phyloP scores from a whole-genome alignment of 2,888 invertebrate species.

The Tachina grossa region DNA sequence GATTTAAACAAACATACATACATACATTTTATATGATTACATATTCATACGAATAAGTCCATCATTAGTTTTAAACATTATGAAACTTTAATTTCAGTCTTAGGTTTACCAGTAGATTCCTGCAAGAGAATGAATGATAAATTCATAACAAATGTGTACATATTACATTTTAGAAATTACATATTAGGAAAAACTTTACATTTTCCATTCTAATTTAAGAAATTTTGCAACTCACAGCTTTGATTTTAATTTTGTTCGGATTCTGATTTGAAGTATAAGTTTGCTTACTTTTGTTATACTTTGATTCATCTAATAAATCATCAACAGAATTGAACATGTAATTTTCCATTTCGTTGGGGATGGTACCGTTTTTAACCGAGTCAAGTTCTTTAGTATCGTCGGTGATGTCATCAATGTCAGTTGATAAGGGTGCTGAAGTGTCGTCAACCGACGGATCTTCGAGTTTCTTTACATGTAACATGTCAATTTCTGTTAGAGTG shows the following conservation, averaged over 20 bases:
- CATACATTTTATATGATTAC: neutral
- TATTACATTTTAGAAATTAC: neutral
- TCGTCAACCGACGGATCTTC: conserved; percentile 72
- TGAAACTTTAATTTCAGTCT: conserved; percentile 69
- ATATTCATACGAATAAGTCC: conserved; percentile 15
- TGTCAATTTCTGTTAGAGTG: conserved; percentile 80
- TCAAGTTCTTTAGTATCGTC: conserved; percentile 18
- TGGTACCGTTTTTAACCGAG: neutral
- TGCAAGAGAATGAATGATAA: conserved; percentile 34
- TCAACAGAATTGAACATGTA: conserved; percentile 33
- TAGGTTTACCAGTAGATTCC: conserved; percentile 65
- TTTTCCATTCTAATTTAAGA: neutral
- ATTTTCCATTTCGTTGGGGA: conserved; percentile 23
- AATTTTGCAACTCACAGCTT: conserved; percentile 58
- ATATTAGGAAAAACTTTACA: neutral
- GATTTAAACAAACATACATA: conserved; percentile 11
- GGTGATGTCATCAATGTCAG: conserved; percentile 41
- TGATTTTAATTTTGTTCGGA: conserved; percentile 45
- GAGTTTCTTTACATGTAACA: conserved; percentile 79
- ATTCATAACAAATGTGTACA: neutral
- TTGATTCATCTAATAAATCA: conserved; percentile 41
- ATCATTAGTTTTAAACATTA: conserved; percentile 50
- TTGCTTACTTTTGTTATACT: conserved; percentile 57
- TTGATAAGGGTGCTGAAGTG: conserved; percentile 31
- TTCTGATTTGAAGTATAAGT: conserved; percentile 27